Percentiles rank a stretch among this genome's conserved stretches.
These are phyloP conservation scores for Stenopsyche tienmushanensis DNA, from an alignment of 1,140 invertebrate genomes.

Conservation along the genomic window DNA sequence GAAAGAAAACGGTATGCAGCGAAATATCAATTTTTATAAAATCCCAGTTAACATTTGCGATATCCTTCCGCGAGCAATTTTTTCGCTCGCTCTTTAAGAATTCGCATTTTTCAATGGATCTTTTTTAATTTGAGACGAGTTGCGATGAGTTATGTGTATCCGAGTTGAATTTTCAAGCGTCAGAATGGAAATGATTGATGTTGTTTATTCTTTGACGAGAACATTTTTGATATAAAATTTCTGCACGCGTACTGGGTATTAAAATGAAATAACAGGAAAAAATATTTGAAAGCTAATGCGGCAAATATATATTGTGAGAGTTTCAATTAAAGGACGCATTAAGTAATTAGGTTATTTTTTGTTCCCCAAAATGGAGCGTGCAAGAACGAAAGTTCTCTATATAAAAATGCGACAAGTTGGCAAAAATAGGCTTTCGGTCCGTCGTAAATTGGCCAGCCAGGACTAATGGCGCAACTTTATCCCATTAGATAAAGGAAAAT, in stretches of 20 bases:
- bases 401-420: neutral
- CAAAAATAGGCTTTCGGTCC: neutral
- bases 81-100: no score
- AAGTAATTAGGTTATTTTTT: no score
- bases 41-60: no score
- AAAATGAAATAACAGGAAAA: neutral
- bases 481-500: conserved; percentile 35
- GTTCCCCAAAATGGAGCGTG: neutral
- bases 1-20: no score
- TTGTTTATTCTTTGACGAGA: neutral
- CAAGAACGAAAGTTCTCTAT: no score
- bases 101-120: no score
- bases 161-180: neutral
- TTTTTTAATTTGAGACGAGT: neutral
- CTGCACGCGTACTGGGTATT: neutral
- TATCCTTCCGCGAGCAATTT: no score
- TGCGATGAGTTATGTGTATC: neutral
- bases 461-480: conserved; percentile 36
- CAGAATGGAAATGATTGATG: neutral
- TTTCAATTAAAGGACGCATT: no score
- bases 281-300: neutral
- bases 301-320: neutral
- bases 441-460: conserved; percentile 32
- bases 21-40: no score
- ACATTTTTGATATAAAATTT: neutral